Evolutionary conservation across 2,113 vertebrate genomes (phyloP).

Genomic region (Lophochroa leadbeateri): DNA sequence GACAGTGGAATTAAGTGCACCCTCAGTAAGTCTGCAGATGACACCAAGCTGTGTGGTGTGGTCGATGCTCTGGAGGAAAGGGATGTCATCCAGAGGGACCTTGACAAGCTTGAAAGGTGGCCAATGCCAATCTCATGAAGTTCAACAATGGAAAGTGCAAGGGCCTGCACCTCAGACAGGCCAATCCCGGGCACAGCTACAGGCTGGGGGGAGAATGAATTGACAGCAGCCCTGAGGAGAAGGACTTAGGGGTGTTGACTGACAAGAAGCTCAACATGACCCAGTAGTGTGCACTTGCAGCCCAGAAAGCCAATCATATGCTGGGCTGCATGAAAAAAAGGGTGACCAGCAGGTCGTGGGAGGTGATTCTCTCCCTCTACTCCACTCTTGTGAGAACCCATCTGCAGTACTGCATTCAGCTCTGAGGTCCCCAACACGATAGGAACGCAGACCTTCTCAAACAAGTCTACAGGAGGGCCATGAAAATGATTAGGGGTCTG

Average conservation of each 20-base stretch:
- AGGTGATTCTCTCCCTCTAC: background rate
- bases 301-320: background rate
- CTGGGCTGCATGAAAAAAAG: background rate
- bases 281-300: background rate
- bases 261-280: background rate
- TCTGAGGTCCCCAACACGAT: background rate
- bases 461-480: background rate
- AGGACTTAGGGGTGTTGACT: background rate
- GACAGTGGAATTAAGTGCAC: background rate
- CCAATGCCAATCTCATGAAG: background rate
- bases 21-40: background rate
- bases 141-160: background rate
- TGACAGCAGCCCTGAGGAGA: background rate
- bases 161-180: background rate
- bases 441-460: background rate
- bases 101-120: background rate
- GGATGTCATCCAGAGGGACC: background rate
- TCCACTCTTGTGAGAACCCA: background rate
- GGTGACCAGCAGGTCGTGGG: accelerated
- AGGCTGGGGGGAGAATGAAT: background rate
- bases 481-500: background rate
- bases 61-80: background rate
- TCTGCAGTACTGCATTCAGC: background rate
- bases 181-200: background rate
- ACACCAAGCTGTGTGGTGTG: background rate